phyloP scores from a whole-genome alignment of 64 coral and sea anemone species.

The Porites australiensis region DNA sequence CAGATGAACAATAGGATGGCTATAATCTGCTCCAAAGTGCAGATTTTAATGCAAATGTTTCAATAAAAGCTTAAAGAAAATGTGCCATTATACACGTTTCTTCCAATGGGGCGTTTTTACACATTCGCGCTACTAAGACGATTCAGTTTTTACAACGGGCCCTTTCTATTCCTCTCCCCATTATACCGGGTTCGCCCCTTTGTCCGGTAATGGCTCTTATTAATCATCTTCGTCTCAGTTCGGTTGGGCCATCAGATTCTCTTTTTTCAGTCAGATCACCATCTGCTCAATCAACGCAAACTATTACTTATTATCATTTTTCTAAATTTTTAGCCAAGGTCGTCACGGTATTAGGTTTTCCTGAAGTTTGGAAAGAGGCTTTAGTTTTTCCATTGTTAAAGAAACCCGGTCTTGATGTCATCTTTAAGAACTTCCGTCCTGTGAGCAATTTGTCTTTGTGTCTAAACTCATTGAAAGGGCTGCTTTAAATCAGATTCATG shows the following conservation, averaged over 20 bases:
- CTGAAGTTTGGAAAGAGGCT: no score
- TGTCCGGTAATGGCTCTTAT: neutral
- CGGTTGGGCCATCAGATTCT: neutral
- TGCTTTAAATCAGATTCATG: no score
- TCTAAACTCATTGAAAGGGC: no score
- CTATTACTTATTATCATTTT: constrained; percentile 4
- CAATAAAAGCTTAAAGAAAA: no score
- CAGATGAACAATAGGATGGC: no score
- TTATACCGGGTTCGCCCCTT: neutral
- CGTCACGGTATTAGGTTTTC: neutral
- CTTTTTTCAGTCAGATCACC: neutral
- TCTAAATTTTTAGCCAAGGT: neutral
- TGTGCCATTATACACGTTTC: neutral
- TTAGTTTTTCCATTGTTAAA: no score
- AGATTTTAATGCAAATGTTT: no score
- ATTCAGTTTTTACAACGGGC: constrained; percentile 24
- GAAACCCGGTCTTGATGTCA: no score
- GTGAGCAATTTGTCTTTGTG: no score
- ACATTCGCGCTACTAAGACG: constrained; percentile 17
- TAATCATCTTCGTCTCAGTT: neutral
- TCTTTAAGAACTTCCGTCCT: no score
- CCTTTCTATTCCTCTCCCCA: neutral
- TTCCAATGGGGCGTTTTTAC: neutral
- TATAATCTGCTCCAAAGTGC: no score
- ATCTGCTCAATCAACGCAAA: neutral